These are phyloP conservation scores for Deilephila porcellus DNA, from an alignment of 2,888 invertebrate genomes.

Conservation along the genomic window DNA sequence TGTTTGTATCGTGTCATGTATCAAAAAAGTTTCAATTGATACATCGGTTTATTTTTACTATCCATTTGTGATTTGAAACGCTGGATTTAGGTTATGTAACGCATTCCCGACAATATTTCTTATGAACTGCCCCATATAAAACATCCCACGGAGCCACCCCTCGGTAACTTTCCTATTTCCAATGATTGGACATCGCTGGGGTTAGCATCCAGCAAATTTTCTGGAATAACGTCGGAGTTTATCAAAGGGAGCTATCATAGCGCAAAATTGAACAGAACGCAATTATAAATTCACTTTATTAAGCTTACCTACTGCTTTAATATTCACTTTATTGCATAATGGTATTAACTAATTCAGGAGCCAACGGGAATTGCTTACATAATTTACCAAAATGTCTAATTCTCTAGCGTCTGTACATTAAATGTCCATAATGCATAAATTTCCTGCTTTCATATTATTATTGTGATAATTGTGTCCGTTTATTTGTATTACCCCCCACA, in stretches of 20 bases:
- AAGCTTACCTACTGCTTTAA: too few species aligned
- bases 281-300: not conserved
- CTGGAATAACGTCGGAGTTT: slow-evolving; percentile 11
- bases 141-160: slow-evolving; percentile 73
- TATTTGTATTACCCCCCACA: too few species aligned
- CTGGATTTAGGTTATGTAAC: slow-evolving; percentile 61
- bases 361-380: too few species aligned
- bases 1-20: slow-evolving; percentile 30
- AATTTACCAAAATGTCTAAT: too few species aligned
- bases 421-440: too few species aligned
- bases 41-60: slow-evolving; percentile 46
- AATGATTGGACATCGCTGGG: slow-evolving; percentile 56
- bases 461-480: too few species aligned
- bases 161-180: slow-evolving; percentile 69
- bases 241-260: not conserved
- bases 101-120: slow-evolving; percentile 71
- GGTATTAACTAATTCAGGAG: too few species aligned
- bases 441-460: too few species aligned
- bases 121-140: slow-evolving; percentile 63
- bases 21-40: slow-evolving; percentile 44
- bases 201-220: slow-evolving; percentile 16
- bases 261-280: slow-evolving; percentile 1
- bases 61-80: slow-evolving; percentile 45
- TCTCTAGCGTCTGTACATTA: too few species aligned
- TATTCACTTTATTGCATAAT: too few species aligned